These are phyloP conservation scores for Anolis sagrei DNA, from an alignment of 2,113 vertebrate species.

Conservation along the genomic window DNA sequence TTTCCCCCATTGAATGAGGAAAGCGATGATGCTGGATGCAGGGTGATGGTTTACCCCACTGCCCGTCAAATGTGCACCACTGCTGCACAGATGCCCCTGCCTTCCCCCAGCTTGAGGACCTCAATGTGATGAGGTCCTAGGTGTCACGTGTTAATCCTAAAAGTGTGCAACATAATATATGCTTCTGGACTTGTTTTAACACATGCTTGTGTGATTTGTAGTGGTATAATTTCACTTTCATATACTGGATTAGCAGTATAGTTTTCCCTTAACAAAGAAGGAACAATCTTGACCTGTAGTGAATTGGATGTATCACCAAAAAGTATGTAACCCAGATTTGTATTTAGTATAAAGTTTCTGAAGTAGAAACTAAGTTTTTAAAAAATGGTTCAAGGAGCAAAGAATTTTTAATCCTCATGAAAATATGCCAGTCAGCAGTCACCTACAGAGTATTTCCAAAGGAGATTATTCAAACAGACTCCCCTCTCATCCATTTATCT, in stretches of 20 bases:
- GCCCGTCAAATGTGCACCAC: too few relatives aligned
- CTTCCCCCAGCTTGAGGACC: too few relatives aligned
- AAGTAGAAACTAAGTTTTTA: neutral
- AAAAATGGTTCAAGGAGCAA: neutral
- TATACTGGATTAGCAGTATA: neutral
- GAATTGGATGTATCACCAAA: neutral
- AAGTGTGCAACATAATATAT: neutral
- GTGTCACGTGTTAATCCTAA: neutral
- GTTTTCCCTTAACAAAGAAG: neutral
- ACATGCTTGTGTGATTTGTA: neutral
- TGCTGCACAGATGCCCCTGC: too few relatives aligned
- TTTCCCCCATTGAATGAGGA: too few relatives aligned
- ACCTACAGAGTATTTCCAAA: neutral
- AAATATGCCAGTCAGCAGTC: neutral
- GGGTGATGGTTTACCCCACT: too few relatives aligned
- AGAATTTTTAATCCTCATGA: neutral
- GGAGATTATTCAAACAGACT: neutral
- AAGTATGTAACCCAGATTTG: neutral
- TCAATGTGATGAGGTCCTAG: neutral
- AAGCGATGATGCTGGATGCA: too few relatives aligned
- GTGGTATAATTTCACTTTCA: neutral
- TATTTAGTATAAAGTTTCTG: neutral
- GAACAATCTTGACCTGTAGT: neutral
- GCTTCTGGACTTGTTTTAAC: neutral
- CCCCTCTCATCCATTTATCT: slow-evolving; percentile 10